Evolutionary conservation across 2,888 invertebrate genomes (phyloP).

Genomic region (Xylota sylvarum): DNA sequence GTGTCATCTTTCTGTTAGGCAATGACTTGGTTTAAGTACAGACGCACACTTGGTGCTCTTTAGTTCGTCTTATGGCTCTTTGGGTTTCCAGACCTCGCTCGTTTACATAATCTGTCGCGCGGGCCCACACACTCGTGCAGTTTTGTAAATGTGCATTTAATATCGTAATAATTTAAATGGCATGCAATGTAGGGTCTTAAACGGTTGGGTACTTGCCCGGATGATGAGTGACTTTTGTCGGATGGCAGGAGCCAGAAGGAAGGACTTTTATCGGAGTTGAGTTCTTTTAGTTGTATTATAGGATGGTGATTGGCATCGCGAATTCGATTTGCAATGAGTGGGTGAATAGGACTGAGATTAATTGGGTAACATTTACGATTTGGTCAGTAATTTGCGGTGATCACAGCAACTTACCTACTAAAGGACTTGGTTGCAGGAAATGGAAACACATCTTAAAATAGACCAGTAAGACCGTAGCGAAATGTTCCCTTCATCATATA

Average conservation of each 20-base stretch:
- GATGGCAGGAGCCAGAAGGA: constrained; percentile 17
- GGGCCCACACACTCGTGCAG: constrained; percentile 34
- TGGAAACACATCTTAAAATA: too few relatives aligned
- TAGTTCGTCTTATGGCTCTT: constrained; percentile 13
- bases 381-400: not conserved
- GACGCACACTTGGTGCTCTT: not conserved
- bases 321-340: constrained; percentile 31
- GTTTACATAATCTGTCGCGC: constrained; percentile 22
- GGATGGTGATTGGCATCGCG: constrained; percentile 21
- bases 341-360: not conserved
- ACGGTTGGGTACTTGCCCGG: constrained; percentile 43
- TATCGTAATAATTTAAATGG: constrained; percentile 65
- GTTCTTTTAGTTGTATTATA: not conserved
- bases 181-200: constrained; percentile 36
- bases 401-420: too few relatives aligned
- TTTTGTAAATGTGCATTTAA: constrained; percentile 58
- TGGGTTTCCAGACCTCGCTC: constrained; percentile 1
- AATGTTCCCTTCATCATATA: too few relatives aligned
- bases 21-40: not conserved
- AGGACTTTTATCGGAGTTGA: not conserved
- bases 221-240: constrained; percentile 37
- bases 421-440: too few relatives aligned
- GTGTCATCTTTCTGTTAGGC: constrained; percentile 59
- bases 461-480: too few relatives aligned
- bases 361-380: not conserved